Conservation (phyloP, 1,140 invertebrate genomes). For the Artemia franciscana region DNA sequence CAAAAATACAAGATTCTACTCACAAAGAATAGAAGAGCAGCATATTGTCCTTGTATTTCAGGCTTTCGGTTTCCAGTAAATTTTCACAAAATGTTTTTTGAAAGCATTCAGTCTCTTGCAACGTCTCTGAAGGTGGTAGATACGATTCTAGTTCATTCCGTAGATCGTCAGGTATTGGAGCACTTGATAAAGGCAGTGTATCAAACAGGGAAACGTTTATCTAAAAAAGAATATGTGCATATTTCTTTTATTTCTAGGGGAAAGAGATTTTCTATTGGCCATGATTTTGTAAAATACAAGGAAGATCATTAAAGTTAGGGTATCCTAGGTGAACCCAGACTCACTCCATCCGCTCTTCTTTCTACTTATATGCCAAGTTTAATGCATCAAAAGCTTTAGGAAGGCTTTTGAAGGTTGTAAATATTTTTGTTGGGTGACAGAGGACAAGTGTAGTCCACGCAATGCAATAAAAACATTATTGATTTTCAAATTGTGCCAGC, state of each 20-base stretch:
- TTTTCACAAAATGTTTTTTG: constrained; percentile 10
- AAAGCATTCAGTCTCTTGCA: constrained; percentile 8
- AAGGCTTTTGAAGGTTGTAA: too few species aligned
- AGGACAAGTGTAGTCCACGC: too few species aligned
- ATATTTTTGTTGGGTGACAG: too few species aligned
- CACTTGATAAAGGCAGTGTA: constrained; percentile 6
- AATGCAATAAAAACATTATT: too few species aligned
- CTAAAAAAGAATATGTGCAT: background rate
- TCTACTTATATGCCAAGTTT: too few species aligned
- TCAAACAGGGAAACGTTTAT: constrained; percentile 7
- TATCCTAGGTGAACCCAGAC: background rate
- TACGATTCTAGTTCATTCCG: constrained; percentile 8
- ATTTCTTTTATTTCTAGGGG: background rate
- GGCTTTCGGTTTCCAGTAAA: constrained; percentile 2
- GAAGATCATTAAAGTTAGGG: background rate
- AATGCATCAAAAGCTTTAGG: too few species aligned
- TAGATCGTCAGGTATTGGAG: constrained; percentile 8
- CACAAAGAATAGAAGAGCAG: background rate
- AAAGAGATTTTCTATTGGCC: background rate
- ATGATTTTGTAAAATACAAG: background rate
- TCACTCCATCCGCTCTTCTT: background rate
- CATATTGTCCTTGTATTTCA: background rate
- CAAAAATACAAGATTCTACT: too few species aligned
- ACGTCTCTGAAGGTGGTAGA: constrained; percentile 5
- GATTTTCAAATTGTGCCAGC: too few species aligned